A percentile compares a stretch with the other conserved stretches of the same genome.
Conservation (phyloP, 2,888 invertebrate genomes). For the Formica aserva region DNA sequence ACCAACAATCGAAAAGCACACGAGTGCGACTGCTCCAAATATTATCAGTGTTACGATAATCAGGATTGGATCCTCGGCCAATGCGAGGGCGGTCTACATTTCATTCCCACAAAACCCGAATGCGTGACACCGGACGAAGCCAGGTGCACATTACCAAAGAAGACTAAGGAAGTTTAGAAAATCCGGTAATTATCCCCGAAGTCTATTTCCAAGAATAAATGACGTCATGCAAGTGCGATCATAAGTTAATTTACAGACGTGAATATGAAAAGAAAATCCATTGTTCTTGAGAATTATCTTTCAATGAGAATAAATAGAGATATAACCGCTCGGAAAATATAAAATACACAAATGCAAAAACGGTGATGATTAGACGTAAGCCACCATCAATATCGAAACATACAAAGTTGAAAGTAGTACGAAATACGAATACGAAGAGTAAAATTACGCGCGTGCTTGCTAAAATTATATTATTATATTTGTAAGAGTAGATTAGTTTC, state of each 20-base stretch:
- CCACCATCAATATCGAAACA: conserved; percentile 3
- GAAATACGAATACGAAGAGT: neutral
- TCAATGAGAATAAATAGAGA: neutral
- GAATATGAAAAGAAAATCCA: neutral
- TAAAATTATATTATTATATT: conserved; percentile 23
- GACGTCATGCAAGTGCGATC: neutral
- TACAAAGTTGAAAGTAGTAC: conserved; percentile 10
- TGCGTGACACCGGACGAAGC: neutral
- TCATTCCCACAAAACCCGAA: rapidly evolving
- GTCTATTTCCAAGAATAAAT: neutral
- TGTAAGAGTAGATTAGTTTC: conserved; percentile 22
- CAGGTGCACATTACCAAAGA: neutral
- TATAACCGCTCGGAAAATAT: neutral
- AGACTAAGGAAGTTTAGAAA: neutral
- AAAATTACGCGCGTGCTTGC: neutral
- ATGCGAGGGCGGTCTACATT: neutral
- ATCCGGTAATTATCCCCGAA: neutral
- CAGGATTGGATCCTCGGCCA: neutral
- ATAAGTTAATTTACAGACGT: neutral
- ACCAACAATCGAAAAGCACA: neutral
- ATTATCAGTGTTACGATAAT: neutral
- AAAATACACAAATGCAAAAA: neutral
- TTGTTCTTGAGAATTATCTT: neutral
- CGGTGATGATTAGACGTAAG: neutral
- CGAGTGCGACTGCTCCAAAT: neutral